Evolutionary conservation across 1,140 invertebrate species (phyloP).

Genomic region (Telenomus remus): DNA sequence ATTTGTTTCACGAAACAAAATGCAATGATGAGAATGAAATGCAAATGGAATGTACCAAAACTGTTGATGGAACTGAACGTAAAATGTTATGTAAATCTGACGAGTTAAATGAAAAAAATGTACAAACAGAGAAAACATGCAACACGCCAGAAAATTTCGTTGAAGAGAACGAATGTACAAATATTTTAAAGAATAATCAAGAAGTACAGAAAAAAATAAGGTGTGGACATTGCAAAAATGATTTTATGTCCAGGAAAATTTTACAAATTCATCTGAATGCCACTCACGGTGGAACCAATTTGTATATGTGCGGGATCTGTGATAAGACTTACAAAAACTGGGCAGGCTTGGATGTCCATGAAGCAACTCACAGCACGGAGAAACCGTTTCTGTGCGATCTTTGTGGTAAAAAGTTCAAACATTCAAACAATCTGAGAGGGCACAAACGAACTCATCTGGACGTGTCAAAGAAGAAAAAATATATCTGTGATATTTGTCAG

Average conservation of each 20-base stretch:
- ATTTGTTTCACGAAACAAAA: conserved; percentile 47
- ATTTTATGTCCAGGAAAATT: conserved; percentile 59
- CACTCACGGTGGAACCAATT: conserved; percentile 52
- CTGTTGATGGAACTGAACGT: conserved; percentile 57
- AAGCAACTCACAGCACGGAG: conserved; percentile 66
- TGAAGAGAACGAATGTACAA: not conserved
- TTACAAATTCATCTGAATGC: conserved; percentile 64
- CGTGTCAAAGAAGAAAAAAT: conserved; percentile 62
- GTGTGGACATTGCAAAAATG: conserved; percentile 64
- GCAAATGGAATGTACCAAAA: conserved; percentile 27
- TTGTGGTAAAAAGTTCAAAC: conserved; percentile 77
- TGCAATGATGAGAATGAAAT: conserved; percentile 12
- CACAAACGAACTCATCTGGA: conserved; percentile 71
- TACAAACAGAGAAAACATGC: not conserved
- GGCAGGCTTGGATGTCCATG: conserved; percentile 68
- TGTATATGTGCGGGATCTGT: conserved; percentile 65
- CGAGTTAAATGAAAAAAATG: not conserved
- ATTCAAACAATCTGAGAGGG: conserved; percentile 70
- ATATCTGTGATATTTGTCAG: conserved; percentile 65
- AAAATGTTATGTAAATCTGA: conserved; percentile 38
- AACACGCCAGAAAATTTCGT: not conserved
- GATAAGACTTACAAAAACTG: conserved; percentile 65
- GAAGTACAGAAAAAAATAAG: conserved; percentile 41
- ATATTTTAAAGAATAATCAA: not conserved
- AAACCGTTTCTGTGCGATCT: conserved; percentile 73